Evolutionary conservation across 2,113 vertebrate genomes (phyloP), one percentile per base, ranked within the genome.

Genomic region (Thalassoma bifasciatum): DNA sequence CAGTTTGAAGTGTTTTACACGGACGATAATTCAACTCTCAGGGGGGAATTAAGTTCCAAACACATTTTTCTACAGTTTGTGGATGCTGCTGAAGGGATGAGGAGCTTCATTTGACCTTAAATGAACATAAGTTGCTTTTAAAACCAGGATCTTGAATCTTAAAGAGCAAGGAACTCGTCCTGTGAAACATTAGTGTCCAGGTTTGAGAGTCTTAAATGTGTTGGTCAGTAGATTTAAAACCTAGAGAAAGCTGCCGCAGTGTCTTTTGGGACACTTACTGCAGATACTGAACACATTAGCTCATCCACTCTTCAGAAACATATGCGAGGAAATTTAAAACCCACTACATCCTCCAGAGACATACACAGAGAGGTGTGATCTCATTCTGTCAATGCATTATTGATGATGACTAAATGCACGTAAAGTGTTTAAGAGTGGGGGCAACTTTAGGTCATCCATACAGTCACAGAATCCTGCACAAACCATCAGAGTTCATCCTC

Each of bases 371-470:
- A 78, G 66, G 14, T 42, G 58, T 81, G 70, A 81, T 65, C 77
- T 86, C 70, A 75, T 71, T 63, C 49, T 24, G 16, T 8, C 19
- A 10, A 57, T 63, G 44, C 26, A 54, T 66, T 64, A 76, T 67
- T 59, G 38, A 73, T 77, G 66, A 64, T 21, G n/a, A 44, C 61
- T 60, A 13, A 65, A 75, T 51, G 23, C 19, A 59, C 40, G 14
- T 10, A 36, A 22, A 14, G 26, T 16, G 65, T 62, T 42, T 64
- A 53, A 68, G n/a, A 24, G 14, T 1, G 3, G 40, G 21, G 21
- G 7, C 24, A 7, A 67, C 10, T 34, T 44, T n/a, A n/a, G 2
- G 30, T 49, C 24, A 13, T 9, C 34, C 23, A 19, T 40, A n/a
- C n/a, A n/a, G 26, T 44, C 36, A 30, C 30, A 30, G 30, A 30